A percentile compares a stretch with the other conserved stretches of the same genome.
Evolutionary conservation across 2,888 invertebrate species (phyloP).

Genomic region (Coenonympha arcania): DNA sequence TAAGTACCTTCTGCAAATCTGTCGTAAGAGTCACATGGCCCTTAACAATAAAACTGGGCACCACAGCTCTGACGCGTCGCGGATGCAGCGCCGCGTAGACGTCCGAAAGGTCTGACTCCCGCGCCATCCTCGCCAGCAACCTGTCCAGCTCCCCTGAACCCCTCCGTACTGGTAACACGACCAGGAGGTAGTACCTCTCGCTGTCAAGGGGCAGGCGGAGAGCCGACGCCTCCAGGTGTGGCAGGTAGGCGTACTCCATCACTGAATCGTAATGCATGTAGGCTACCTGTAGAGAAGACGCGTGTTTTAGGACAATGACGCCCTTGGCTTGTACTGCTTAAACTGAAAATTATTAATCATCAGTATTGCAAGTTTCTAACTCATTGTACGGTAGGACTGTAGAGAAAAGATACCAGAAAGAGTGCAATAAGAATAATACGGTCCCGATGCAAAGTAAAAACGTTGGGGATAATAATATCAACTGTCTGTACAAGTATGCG

Average conservation of each 20-base stretch:
- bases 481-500: neutral
- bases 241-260: constrained; percentile 82
- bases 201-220: constrained; percentile 87
- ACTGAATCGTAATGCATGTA: constrained; percentile 85
- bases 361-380: no score
- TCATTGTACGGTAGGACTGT: no score
- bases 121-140: constrained; percentile 77
- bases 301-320: neutral
- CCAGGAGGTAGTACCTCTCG: constrained; percentile 82
- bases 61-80: constrained; percentile 82
- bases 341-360: no score
- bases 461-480: no score
- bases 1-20: constrained; percentile 83
- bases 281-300: constrained; percentile 59
- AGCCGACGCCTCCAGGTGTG: constrained; percentile 80
- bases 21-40: constrained; percentile 87
- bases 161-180: constrained; percentile 79
- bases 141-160: constrained; percentile 76
- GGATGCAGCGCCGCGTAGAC: constrained; percentile 80
- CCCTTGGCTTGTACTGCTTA: no score
- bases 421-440: no score
- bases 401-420: no score
- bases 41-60: constrained; percentile 85
- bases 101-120: constrained; percentile 76
- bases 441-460: no score